These are phyloP conservation scores for Tauraco erythrolophus DNA, from an alignment of 2,113 vertebrate genomes.

Conservation along the genomic window DNA sequence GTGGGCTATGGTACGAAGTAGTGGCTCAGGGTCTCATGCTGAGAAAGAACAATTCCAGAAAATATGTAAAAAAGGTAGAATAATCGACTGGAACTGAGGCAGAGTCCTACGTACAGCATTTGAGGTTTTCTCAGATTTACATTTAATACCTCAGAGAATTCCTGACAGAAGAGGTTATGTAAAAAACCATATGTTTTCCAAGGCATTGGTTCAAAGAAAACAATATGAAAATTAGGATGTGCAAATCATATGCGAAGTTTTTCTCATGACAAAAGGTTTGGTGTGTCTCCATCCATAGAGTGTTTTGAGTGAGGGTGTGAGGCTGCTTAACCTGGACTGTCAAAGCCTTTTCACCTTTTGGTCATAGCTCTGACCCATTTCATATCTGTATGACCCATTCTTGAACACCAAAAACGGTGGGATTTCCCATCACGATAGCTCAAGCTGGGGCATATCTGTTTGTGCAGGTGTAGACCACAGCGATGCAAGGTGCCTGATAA, in stretches of 20 bases:
- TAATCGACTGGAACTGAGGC: not conserved
- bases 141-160: not conserved
- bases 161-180: not conserved
- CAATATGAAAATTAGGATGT: not conserved
- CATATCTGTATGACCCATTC: not conserved
- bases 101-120: not conserved
- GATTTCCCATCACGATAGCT: accelerated
- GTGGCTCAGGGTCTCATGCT: not conserved
- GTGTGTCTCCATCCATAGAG: not conserved
- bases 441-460: accelerated
- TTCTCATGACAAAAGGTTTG: not conserved
- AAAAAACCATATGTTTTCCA: not conserved
- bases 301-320: not conserved
- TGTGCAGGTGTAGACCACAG: not conserved
- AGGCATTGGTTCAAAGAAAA: not conserved
- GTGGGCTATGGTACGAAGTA: accelerated
- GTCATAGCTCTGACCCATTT: not conserved
- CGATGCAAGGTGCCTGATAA: not conserved
- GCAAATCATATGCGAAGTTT: not conserved
- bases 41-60: not conserved
- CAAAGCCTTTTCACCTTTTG: not conserved
- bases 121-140: not conserved
- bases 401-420: accelerated
- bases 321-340: not conserved
- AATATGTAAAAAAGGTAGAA: not conserved